Conservation (phyloP, 2,797 vertebrate species). For the Loris lydekkerianus region DNA sequence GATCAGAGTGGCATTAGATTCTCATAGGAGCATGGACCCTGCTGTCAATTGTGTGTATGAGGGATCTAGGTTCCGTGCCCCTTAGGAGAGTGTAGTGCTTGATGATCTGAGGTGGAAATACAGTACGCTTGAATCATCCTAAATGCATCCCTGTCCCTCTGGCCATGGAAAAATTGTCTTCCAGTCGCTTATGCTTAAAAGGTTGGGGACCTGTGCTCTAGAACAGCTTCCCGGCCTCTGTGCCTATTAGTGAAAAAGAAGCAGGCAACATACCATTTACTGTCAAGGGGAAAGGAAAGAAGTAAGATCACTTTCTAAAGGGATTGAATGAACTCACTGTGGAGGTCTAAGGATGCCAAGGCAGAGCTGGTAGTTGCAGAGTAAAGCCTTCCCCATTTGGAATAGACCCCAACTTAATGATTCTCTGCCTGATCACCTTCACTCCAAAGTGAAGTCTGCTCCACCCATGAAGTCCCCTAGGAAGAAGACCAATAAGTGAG, state of each 20-base stretch:
- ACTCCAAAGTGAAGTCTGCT: not conserved
- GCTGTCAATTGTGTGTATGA: too few species aligned
- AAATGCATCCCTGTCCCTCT: too few species aligned
- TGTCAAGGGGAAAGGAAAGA: not conserved
- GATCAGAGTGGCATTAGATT: too few species aligned
- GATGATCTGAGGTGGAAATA: too few species aligned
- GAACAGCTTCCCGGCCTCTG: conserved; percentile 22
- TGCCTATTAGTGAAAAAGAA: not conserved
- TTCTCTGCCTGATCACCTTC: not conserved
- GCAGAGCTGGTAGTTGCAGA: not conserved
- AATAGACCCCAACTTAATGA: not conserved
- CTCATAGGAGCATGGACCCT: too few species aligned
- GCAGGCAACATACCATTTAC: not conserved
- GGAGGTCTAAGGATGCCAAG: not conserved
- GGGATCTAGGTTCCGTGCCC: too few species aligned
- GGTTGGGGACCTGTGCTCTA: not conserved
- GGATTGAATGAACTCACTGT: not conserved
- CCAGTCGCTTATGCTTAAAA: too few species aligned
- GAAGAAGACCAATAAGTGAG: not conserved
- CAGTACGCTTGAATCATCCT: too few species aligned
- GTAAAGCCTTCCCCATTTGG: not conserved
- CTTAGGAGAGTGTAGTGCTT: too few species aligned
- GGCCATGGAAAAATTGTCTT: too few species aligned
- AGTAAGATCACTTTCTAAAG: not conserved
- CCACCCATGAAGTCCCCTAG: not conserved